Evolutionary conservation across 2,797 vertebrate species (phyloP), one percentile per base, ranked within the genome.

Genomic region (Rhynchotus rufescens): DNA sequence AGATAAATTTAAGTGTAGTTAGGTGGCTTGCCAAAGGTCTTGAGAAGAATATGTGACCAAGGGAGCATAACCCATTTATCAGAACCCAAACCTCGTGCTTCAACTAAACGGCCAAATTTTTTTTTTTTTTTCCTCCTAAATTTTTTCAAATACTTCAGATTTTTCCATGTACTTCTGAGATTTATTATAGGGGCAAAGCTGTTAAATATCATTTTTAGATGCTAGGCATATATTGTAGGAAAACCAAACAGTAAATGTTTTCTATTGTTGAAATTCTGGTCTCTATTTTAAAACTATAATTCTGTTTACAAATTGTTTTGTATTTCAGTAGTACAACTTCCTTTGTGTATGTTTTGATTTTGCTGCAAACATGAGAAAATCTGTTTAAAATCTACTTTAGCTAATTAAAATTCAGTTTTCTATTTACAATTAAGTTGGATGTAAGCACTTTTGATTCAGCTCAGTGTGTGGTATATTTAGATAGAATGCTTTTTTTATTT

Each of bases 401-500:
- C 90, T 86, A 96, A 96, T 96, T 95, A 92, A 87, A 95, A 94
- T 94, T 80, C 95, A 62, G 67, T 88, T 93, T 93, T 49, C 69
- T 96, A 77, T 95, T 97, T 96, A 88, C 67, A 95, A 26, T 96
- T 93, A 95, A 96, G 95, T 82, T 96, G 80, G 94, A 93, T 96
- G 96, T 90, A 96, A 86, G 92, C 96, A 81, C 71, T 93, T 95
- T 94, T 96, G 93, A 88, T 97, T 98, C 97, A 96, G 80, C 95
- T 95, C 93, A 94, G 82, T 96, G 88, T 95, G 82, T 95, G 85
- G 87, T 96, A 65, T 96, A 96, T 97, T 96, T 96, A 97, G 95
- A 96, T 56, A 84, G 86, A 93, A 72, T 93, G 96, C 97, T 97
- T 88, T 54, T 96, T 97, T 96, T 97, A 89, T 96, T 97, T 97